phyloP scores from a whole-genome alignment of 2,888 invertebrate genomes.

The Alcis repandata region DNA sequence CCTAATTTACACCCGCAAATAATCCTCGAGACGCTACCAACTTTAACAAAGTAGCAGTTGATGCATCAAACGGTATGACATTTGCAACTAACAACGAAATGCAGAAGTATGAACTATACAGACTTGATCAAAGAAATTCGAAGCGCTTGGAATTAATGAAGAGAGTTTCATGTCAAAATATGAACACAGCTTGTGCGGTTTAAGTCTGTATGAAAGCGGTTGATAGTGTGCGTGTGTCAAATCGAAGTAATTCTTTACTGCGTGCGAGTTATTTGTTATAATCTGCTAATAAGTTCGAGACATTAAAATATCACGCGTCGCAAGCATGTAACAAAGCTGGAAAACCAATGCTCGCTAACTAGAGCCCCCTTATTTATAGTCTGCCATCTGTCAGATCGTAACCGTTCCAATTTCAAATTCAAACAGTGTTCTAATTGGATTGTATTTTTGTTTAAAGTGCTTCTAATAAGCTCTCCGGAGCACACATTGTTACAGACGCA shows the following conservation, averaged over 20 bases:
- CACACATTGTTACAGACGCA: slow-evolving; percentile 82
- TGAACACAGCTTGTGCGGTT: neutral
- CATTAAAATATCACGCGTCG: slow-evolving; percentile 73
- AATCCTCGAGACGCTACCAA: slow-evolving; percentile 66
- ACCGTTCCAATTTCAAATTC: slow-evolving; percentile 82
- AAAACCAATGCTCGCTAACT: slow-evolving; percentile 70
- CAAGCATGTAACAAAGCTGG: slow-evolving; percentile 67
- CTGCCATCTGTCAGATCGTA: slow-evolving; percentile 83
- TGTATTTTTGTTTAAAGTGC: slow-evolving; percentile 84
- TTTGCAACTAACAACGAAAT: slow-evolving; percentile 66
- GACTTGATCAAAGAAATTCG: slow-evolving; percentile 13
- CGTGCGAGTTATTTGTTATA: slow-evolving; percentile 27
- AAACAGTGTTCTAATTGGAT: slow-evolving; percentile 83
- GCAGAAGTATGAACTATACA: neutral
- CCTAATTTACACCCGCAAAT: slow-evolving; percentile 83
- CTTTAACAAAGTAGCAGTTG: slow-evolving; percentile 82
- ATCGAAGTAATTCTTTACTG: slow-evolving; percentile 7
- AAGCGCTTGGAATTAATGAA: slow-evolving; percentile 3
- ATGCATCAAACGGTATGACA: slow-evolving; percentile 82
- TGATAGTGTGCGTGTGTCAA: slow-evolving; percentile 17
- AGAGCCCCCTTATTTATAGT: slow-evolving; percentile 80
- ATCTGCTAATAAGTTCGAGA: slow-evolving; percentile 64
- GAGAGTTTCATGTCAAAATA: neutral
- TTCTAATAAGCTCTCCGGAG: slow-evolving; percentile 79
- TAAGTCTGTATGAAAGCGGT: neutral